A percentile compares a stretch with the other conserved stretches of the same genome.
These are phyloP conservation scores for Ladona fulva DNA, from an alignment of 1,140 invertebrate genomes.

Conservation along the genomic window DNA sequence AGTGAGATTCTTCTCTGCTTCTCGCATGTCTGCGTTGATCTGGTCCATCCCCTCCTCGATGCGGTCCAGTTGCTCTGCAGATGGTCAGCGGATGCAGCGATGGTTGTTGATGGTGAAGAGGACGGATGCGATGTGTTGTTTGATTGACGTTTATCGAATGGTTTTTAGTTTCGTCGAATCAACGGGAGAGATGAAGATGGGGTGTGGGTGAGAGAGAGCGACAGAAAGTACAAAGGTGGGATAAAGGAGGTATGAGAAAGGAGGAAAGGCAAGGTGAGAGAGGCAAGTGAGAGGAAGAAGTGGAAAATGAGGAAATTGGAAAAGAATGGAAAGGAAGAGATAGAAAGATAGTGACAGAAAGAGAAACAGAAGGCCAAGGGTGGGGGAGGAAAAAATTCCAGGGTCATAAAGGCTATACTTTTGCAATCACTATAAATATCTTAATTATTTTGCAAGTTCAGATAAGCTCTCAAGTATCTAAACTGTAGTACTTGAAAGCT, in stretches of 20 bases:
- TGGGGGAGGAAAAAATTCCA: not conserved
- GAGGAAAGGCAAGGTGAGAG: conserved; percentile 20
- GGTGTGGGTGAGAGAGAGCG: not conserved
- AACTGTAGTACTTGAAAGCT: too few relatives aligned
- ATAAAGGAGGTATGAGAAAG: conserved; percentile 18
- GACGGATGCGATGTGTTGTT: too few relatives aligned
- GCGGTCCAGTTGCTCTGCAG: conserved; percentile 93
- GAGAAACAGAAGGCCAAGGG: conserved; percentile 11
- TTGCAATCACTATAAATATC: not conserved
- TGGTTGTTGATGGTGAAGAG: too few relatives aligned
- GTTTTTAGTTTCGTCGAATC: too few relatives aligned
- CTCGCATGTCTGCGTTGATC: conserved; percentile 98
- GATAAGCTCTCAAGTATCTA: too few relatives aligned
- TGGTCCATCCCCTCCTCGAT: conserved; percentile 99
- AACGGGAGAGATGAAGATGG: not conserved
- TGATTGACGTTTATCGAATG: too few relatives aligned
- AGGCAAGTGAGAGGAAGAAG: conserved; percentile 18
- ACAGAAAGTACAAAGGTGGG: conserved; percentile 18
- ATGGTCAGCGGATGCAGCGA: not conserved
- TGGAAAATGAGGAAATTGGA: conserved; percentile 21
- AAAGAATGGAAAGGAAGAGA: conserved; percentile 20
- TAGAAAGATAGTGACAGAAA: conserved; percentile 14
- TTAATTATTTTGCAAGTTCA: not conserved
- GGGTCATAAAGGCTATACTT: not conserved
- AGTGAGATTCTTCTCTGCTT: conserved; percentile 98